These are phyloP conservation scores for Rhamphomyia laevipes DNA, from an alignment of 2,888 invertebrate genomes.

Conservation along the genomic window DNA sequence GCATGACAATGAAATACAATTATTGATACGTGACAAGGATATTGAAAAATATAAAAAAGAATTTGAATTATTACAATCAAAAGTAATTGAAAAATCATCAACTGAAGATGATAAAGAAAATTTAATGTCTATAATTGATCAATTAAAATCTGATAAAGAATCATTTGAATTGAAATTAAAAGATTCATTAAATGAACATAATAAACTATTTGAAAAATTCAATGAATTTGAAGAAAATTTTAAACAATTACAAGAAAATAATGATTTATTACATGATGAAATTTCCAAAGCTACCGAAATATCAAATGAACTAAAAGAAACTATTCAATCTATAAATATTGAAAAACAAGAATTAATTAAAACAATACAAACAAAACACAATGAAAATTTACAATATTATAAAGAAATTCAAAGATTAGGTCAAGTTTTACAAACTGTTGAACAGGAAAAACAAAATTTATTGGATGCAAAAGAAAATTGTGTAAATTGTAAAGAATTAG, in stretches of 20 bases:
- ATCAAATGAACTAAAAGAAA: slow-evolving; percentile 17
- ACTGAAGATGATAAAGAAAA: slow-evolving; percentile 13
- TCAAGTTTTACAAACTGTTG: slow-evolving; percentile 42
- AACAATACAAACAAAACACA: slow-evolving; percentile 67
- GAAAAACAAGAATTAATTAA: slow-evolving; percentile 61
- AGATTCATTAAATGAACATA: slow-evolving; percentile 5
- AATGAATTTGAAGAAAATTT: slow-evolving; percentile 13
- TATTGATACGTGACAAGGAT: slow-evolving; percentile 15
- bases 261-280: slow-evolving; percentile 11
- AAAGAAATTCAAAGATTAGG: slow-evolving; percentile 71
- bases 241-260: slow-evolving; percentile 8
- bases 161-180: slow-evolving; percentile 15
- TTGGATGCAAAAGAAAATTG: slow-evolving; percentile 13
- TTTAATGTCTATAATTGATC: slow-evolving; percentile 7
- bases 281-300: slow-evolving; percentile 9
- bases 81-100: slow-evolving; percentile 10
- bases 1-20: slow-evolving; percentile 10
- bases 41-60: slow-evolving; percentile 13
- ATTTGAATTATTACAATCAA: slow-evolving; percentile 7
- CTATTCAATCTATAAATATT: slow-evolving; percentile 32
- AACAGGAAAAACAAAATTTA: slow-evolving; percentile 25
- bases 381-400: slow-evolving; percentile 75
- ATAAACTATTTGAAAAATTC: slow-evolving; percentile 6
- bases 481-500: slow-evolving; percentile 20
- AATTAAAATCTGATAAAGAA: slow-evolving; percentile 15